phyloP scores from a whole-genome alignment of 1,140 invertebrate species.

The Goniozus legneri region DNA sequence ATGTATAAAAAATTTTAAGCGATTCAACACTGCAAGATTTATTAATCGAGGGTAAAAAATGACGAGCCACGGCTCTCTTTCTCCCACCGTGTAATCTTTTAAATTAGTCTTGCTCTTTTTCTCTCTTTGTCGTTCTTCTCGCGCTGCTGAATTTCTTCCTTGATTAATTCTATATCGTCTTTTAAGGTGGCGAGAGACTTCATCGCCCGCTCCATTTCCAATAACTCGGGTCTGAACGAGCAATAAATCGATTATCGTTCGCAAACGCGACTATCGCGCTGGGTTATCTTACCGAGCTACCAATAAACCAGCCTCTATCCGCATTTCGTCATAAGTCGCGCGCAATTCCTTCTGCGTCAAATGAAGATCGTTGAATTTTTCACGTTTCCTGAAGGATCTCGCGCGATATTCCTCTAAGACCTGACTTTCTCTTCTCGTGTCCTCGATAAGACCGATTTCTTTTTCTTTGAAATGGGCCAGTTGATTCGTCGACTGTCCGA shows the following conservation, averaged over 20 bases:
- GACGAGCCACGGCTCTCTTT: too few relatives aligned
- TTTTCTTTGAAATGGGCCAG: conserved; percentile 28
- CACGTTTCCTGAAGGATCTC: conserved; percentile 4
- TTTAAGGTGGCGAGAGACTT: conserved; percentile 12
- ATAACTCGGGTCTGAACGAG: conserved; percentile 20
- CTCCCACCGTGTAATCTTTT: too few relatives aligned
- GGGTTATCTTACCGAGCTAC: conserved; percentile 13
- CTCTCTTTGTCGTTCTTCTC: too few relatives aligned
- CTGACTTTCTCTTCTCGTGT: conserved; percentile 14
- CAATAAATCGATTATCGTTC: conserved; percentile 7
- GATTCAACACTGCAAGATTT: too few relatives aligned
- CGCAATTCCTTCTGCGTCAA: conserved; percentile 13
- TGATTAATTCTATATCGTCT: conserved; percentile 12
- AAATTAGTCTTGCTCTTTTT: too few relatives aligned
- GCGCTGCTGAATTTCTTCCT: conserved; percentile 10
- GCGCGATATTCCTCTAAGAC: conserved; percentile 8
- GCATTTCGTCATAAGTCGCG: conserved; percentile 10
- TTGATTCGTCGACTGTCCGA: conserved; percentile 17
- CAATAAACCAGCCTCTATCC: conserved; percentile 22
- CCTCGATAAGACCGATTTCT: conserved; percentile 13
- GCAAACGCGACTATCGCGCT: not conserved
- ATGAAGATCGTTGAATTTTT: conserved; percentile 14
- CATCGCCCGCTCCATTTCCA: conserved; percentile 23
- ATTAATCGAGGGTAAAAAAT: too few relatives aligned
- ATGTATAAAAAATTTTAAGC: too few relatives aligned